A percentile compares a stretch with the other conserved stretches of the same genome.
phyloP scores from a whole-genome alignment of 2,797 vertebrate genomes.

The Peromyscus melanophrys region DNA sequence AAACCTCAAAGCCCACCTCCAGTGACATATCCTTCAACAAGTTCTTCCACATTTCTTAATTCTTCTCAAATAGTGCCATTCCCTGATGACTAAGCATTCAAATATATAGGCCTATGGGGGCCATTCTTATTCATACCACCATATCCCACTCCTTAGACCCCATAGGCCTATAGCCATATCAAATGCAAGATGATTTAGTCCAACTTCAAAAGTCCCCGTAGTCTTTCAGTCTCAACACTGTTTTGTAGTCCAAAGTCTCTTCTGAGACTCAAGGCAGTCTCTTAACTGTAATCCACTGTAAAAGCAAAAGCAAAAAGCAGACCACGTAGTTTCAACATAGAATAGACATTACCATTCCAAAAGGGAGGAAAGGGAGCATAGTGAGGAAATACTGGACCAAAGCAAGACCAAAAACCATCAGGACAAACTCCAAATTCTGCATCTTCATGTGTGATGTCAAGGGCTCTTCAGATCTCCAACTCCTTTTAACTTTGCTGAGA shows the following conservation, averaged over 20 bases:
- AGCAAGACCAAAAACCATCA: background rate
- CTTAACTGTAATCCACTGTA: background rate
- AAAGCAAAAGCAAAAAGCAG: background rate
- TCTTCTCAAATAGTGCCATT: background rate
- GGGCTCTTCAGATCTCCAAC: background rate
- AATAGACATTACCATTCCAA: background rate
- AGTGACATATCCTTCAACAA: background rate
- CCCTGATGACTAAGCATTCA: background rate
- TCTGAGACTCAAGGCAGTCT: background rate
- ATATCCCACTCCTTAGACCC: background rate
- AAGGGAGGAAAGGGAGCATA: background rate
- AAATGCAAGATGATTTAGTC: too few relatives aligned
- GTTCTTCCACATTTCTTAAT: background rate
- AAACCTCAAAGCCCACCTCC: background rate
- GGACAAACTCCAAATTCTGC: background rate
- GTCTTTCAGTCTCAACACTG: too few relatives aligned
- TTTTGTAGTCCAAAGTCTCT: too few relatives aligned
- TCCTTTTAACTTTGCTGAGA: background rate
- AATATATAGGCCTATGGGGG: background rate
- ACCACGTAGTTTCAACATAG: background rate
- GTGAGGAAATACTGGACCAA: background rate
- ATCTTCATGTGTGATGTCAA: background rate
- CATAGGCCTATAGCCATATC: background rate
- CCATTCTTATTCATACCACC: background rate
- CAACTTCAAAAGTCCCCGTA: too few relatives aligned